These are phyloP conservation scores for Pandemis corylana DNA, from an alignment of 2,888 invertebrate species.

Conservation along the genomic window DNA sequence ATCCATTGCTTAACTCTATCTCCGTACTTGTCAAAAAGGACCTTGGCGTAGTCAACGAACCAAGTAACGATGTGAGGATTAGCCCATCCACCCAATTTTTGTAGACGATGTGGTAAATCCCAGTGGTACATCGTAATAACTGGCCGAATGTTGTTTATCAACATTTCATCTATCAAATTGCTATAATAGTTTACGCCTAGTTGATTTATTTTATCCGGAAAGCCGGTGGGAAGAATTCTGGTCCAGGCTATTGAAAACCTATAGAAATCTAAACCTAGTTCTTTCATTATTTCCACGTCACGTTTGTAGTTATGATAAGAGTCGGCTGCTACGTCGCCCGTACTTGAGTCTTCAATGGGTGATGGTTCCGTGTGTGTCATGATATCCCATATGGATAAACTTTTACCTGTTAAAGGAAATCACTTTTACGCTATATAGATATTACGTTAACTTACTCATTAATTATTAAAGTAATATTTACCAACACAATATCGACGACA, in stretches of 20 bases:
- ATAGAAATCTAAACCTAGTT: slow-evolving; percentile 81
- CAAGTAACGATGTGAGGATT: slow-evolving; percentile 82
- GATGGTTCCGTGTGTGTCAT: slow-evolving; percentile 58
- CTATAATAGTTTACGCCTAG: slow-evolving; percentile 87
- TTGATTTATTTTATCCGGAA: slow-evolving; percentile 78
- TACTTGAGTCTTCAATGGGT: slow-evolving; percentile 49
- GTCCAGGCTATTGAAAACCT: slow-evolving; percentile 87
- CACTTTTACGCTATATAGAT: neutral
- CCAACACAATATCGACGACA: no score
- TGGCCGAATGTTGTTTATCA: slow-evolving; percentile 83
- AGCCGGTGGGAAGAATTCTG: slow-evolving; percentile 86
- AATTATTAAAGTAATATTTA: no score
- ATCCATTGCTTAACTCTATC: slow-evolving; percentile 83
- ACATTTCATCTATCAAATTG: slow-evolving; percentile 84
- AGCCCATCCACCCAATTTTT: slow-evolving; percentile 85
- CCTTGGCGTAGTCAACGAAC: slow-evolving; percentile 83
- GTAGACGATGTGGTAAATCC: slow-evolving; percentile 84
- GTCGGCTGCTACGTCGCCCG: slow-evolving; percentile 87
- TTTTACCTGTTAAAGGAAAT: slow-evolving; percentile 75
- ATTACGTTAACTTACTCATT: no score
- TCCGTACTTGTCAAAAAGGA: slow-evolving; percentile 79
- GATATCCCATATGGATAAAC: slow-evolving; percentile 84
- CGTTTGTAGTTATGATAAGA: slow-evolving; percentile 86
- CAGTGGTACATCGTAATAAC: slow-evolving; percentile 86
- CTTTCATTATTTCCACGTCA: slow-evolving; percentile 73